phyloP scores from a whole-genome alignment of 2,113 vertebrate species.

The Phalacrocorax brasilianus region DNA sequence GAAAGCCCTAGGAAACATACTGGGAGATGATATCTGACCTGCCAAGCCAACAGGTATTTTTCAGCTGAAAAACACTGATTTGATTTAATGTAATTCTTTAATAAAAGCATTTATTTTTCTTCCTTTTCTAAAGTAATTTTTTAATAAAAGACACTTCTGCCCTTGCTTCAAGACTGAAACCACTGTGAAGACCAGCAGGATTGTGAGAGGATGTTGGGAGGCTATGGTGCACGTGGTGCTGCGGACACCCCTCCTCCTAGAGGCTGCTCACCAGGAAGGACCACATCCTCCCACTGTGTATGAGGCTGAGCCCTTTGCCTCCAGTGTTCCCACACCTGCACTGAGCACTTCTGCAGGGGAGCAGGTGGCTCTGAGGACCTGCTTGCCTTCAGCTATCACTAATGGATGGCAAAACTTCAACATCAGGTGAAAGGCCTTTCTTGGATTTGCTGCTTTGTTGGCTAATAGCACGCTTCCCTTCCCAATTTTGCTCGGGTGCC shows the following conservation, averaged over 20 bases:
- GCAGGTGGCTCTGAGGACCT: background rate
- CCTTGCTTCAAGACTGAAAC: background rate
- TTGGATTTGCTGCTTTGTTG: background rate
- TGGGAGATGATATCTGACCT: background rate
- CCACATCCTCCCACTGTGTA: rapidly evolving
- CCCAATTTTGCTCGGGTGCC: background rate
- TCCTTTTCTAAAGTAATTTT: too few species aligned
- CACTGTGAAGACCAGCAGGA: background rate
- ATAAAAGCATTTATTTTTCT: background rate
- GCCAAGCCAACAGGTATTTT: background rate
- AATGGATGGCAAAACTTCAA: background rate
- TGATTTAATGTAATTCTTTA: background rate
- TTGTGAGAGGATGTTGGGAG: background rate
- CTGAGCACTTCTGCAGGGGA: background rate
- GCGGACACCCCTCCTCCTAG: background rate
- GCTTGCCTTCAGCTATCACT: background rate
- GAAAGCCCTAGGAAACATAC: background rate
- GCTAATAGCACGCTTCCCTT: background rate
- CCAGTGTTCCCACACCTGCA: background rate
- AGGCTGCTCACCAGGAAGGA: background rate
- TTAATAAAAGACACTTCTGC: background rate
- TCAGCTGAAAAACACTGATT: background rate
- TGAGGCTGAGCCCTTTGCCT: background rate
- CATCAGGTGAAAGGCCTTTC: background rate
- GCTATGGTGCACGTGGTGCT: background rate